Base-by-base conservation (phyloP, 2,888 invertebrate genomes). In the Asteroscopus sphinx region DNA sequence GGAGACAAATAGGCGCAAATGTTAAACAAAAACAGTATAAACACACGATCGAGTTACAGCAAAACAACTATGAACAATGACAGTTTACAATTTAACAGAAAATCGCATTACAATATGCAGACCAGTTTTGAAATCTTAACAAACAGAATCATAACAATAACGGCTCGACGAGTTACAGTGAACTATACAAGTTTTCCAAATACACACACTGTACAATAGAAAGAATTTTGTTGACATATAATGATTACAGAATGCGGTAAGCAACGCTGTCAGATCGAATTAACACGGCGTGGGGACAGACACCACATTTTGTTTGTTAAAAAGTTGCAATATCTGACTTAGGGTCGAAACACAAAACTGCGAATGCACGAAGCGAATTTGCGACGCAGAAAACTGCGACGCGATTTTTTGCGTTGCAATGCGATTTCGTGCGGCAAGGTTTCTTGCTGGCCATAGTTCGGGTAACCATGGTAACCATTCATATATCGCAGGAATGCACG, bases 31-130 rank as follows among this genome's bases (percentile, higher is more conserved):
- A 78, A 75, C 57, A 64, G 47, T 76, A 76, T 85, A 86, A 86
- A 87, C 85, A 85, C 12, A 21, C 51, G 55, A 58, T 85, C 82
- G 64, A 70, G 80, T 86, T 83, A 82, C 86, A 77, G 82, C 66
- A 60, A 86, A 87, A 86, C 86, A 82, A 77, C 68, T 63, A 73
- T 80, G 89, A 91, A 92, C 92, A 92, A 93, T 91, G 91, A 83
- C 77, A 86, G 92, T 92, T 92, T 92, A 89, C 90, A 87, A 87
- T 88, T 88, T 85, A 88, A 86, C 86, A 83, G 89, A 90, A 88
- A 89, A 86, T 85, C 82, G 80, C 84, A 87, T 86, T 86, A 84
- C 84, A 82, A 80, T 87, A 82, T 81, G 73, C 76, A 79, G 86
- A 80, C 73, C 69, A 81, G 87, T 87, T 87, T 87, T 85, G 85